These are phyloP conservation scores for Adoxophyes honmai DNA, from an alignment of 1,140 invertebrate genomes.

Conservation along the genomic window DNA sequence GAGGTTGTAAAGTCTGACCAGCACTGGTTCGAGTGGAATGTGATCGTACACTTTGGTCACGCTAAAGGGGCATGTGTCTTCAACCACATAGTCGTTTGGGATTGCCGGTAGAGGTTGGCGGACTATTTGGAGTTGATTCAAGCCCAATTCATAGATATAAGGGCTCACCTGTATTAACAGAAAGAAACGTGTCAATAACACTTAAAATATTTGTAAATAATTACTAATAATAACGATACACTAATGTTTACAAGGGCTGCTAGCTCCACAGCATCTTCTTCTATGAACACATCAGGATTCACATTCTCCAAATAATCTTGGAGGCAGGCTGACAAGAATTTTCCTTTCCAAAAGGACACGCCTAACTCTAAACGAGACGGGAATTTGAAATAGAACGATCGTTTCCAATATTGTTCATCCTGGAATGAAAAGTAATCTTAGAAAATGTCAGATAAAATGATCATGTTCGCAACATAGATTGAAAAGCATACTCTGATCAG, in stretches of 20 bases:
- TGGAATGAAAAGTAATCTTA: constrained; percentile 20
- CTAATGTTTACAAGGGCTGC: constrained; percentile 45
- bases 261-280: constrained; percentile 57
- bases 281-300: constrained; percentile 64
- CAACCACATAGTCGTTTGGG: constrained; percentile 37
- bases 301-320: constrained; percentile 67
- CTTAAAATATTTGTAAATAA: too few relatives aligned
- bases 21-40: constrained; percentile 57
- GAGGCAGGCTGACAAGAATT: constrained; percentile 58
- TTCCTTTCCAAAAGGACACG: constrained; percentile 64
- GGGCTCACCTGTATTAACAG: constrained; percentile 66
- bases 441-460: neutral
- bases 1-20: constrained; percentile 56
- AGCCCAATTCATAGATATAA: constrained; percentile 54
- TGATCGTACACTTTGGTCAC: constrained; percentile 63
- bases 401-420: constrained; percentile 71
- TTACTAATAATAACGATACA: neutral
- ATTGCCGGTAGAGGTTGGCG: constrained; percentile 48
- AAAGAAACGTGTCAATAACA: too few relatives aligned
- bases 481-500: constrained; percentile 49
- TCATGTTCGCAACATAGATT: neutral
- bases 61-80: constrained; percentile 55
- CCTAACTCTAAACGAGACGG: constrained; percentile 45
- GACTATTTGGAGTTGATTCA: constrained; percentile 61
- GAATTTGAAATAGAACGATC: constrained; percentile 55